Base-by-base conservation (phyloP, 2,888 invertebrate genomes). In the Plagodis pulveraria region DNA sequence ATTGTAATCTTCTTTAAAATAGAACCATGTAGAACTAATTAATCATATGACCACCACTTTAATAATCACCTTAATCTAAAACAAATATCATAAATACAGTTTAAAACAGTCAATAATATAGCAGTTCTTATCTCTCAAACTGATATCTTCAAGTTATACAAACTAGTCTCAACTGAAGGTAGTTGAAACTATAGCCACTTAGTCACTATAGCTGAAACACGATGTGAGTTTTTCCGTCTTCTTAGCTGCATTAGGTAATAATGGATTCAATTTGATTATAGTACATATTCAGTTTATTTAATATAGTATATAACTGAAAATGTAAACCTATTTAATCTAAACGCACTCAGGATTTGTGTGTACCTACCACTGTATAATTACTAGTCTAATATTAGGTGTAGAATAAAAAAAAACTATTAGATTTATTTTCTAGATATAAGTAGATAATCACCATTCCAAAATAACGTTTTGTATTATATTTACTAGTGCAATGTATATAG, bases 361-460 rank as follows among this genome's bases (percentile, higher is more conserved):
- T 72, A 72, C 65, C 73, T 72, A 72, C 65, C 73, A 81, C 78
- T 72, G 62, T 73, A 68, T 76, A 77, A 78, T 63, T 66, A 74
- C 80, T 83, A 83, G 81, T 83, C 80, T 81, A 77, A 76, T 71
- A 67, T 49, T 73, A 70, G 72, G 66, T 70, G 56, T 73, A 76
- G 76, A 74, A 76, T 77, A 40, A 76, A 78, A 76, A 73, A 73
- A 64, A 65, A 62, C 56, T 55, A 55, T 54, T 60, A 63, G 54
- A 43, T 41, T 47, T 51, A 59, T 50, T 22, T 38, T 57, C 40
- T 57, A 54, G 5, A 7, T 52, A 33, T 67, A 63, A 64, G 64
- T 63, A 64, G 58, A 60, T 62, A 59, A 43, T 55, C 40, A 66
- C 63, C 70, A 69, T 71, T 69, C 67, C 69, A 65, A 62, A 60